Base-by-base conservation (phyloP, 2,888 invertebrate species). In the Epinotia nisella region DNA sequence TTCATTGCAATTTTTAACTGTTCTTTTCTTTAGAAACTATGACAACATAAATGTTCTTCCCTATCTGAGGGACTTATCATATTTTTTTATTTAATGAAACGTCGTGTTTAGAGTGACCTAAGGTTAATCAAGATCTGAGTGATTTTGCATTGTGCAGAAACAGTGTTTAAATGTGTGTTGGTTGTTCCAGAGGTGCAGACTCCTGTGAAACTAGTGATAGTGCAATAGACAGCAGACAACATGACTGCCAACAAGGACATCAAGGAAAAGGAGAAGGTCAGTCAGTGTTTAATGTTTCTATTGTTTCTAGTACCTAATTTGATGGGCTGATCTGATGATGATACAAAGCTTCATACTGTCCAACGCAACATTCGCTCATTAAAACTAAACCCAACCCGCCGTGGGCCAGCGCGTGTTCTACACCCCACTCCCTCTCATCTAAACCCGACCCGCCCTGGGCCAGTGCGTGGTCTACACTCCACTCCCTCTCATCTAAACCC, bases 211-310 rank as follows among this genome's bases (percentile, higher is more conserved):
- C 9, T 58, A 49, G 61, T n/a, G 56, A 17, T 15, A 51, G 56
- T 45, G 72, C 60, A 49, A 39, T 17, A 17, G 49, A 15, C 21
- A 45, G n/a, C 56, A 61, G 35, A 21, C 24, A 61, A 45, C 3
- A 72, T 72, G 72, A 68, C 61, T 17, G 61, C 61, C 5, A 76
- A 13, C 7, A 49, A 75, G 73, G 76, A 76, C 21, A 71, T 58
- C 3, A 76, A 75, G n/a, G 73, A 62, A 67, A 75, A 15, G 49
- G 49, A 49, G 7, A 49, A 75, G 72, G 76, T 76, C 4, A 74
- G 75, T 74, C n/a, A 1, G n/a, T 41, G 11, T 39, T 24, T 19
- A 41, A 35, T 7, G n/a, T 19, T 45, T 4, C 39, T 29, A 10
- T 29, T n/a, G n/a, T n/a, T n/a, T n/a, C n/a, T n/a, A n/a, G n/a